These are phyloP conservation scores for Agriopis aurantiaria DNA, from an alignment of 2,888 invertebrate species.

Conservation along the genomic window DNA sequence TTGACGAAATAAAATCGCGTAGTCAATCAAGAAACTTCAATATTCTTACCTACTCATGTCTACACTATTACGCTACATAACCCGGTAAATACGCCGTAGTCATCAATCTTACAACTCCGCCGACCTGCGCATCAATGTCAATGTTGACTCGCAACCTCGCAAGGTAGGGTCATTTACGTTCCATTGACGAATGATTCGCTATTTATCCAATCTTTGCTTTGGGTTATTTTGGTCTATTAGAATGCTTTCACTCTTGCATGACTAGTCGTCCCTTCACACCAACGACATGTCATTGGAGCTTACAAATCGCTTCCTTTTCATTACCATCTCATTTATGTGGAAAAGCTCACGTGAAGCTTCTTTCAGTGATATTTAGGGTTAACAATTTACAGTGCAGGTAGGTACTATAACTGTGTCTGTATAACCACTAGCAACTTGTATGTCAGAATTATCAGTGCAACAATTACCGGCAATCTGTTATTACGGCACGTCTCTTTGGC, in stretches of 20 bases:
- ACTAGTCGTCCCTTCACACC: constrained; percentile 68
- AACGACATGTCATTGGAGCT: constrained; percentile 62
- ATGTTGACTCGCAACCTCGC: constrained; percentile 53
- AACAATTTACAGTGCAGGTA: not conserved
- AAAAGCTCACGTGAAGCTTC: constrained; percentile 41
- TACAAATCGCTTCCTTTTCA: constrained; percentile 78
- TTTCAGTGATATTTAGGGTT: constrained; percentile 51
- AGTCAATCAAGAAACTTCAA: not conserved
- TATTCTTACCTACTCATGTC: not conserved
- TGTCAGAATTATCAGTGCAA: constrained; percentile 73
- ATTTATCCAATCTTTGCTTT: constrained; percentile 43
- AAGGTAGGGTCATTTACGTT: constrained; percentile 64
- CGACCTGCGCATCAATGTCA: constrained; percentile 60
- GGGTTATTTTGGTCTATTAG: constrained; percentile 76
- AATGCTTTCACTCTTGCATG: constrained; percentile 79
- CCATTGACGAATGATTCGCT: constrained; percentile 71
- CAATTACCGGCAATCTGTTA: constrained; percentile 76
- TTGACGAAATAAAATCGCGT: not conserved
- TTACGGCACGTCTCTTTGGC: constrained; percentile 71
- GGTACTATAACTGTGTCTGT: constrained; percentile 13
- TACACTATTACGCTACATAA: constrained; percentile 33
- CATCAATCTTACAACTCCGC: constrained; percentile 56
- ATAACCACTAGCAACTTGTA: constrained; percentile 66
- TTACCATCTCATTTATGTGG: constrained; percentile 72
- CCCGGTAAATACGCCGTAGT: constrained; percentile 41